phyloP scores from a whole-genome alignment of 2,888 invertebrate species.

The Ormyrus pomaceus region DNA sequence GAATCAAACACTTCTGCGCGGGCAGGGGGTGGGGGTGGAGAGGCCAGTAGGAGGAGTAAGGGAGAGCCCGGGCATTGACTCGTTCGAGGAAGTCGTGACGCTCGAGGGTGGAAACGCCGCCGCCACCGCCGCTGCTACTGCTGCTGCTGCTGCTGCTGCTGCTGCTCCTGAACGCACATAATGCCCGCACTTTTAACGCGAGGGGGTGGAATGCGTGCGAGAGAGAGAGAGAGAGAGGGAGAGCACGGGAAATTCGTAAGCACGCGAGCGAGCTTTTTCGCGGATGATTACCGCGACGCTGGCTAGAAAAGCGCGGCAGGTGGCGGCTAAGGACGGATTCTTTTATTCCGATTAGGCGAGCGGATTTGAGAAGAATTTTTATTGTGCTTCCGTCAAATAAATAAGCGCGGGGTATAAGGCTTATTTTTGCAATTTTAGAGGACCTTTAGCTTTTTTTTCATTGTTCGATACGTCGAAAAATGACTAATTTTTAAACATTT shows the following conservation, averaged over 20 bases:
- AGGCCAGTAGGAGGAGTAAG: not conserved
- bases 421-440: no score
- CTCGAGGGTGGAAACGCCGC: constrained; percentile 1
- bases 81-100: constrained; percentile 21
- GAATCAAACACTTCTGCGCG: constrained; percentile 23
- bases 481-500: no score
- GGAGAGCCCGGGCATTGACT: constrained; percentile 23
- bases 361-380: no score
- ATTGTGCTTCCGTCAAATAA: no score
- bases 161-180: constrained; percentile 21
- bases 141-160: not conserved
- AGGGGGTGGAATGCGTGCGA: not conserved
- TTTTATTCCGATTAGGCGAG: not conserved
- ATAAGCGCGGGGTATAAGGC: no score
- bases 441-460: no score
- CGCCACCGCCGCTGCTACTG: no score
- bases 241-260: not conserved
- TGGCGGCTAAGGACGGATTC: no score
- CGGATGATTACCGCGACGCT: no score
- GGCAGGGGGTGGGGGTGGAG: constrained; percentile 24
- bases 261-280: not conserved
- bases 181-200: constrained; percentile 7
- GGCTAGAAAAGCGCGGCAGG: no score
- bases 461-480: no score
- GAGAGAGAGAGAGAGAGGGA: no score